These are phyloP conservation scores for Physella acuta DNA, from an alignment of 1,140 invertebrate species.

Conservation along the genomic window DNA sequence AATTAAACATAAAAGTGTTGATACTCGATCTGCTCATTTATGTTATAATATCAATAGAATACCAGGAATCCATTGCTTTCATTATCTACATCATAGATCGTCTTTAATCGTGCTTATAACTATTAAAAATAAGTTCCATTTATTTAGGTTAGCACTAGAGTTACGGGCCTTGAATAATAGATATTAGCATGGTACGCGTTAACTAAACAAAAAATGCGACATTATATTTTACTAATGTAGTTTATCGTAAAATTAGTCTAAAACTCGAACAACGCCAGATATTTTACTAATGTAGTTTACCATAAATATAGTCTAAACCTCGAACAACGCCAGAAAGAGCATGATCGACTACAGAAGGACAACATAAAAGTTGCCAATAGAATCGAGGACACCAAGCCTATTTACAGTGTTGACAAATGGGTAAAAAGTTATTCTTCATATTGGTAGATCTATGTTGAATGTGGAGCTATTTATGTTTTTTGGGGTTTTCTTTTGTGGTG, in stretches of 20 bases:
- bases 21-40: too few relatives aligned
- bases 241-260: not conserved
- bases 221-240: not conserved
- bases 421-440: too few relatives aligned
- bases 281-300: not conserved
- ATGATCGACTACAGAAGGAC: not conserved
- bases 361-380: slow-evolving; percentile 7
- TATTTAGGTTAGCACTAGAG: not conserved
- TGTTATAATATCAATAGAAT: too few relatives aligned
- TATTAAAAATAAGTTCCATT: not conserved
- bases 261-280: not conserved
- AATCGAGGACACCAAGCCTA: slow-evolving; percentile 2
- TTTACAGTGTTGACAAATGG: slow-evolving; percentile 9
- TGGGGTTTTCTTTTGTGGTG: too few relatives aligned
- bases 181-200: not conserved
- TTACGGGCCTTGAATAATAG: not conserved
- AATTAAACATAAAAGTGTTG: too few relatives aligned
- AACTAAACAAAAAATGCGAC: not conserved
- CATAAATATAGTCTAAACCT: not conserved
- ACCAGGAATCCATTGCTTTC: too few relatives aligned
- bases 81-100: too few relatives aligned
- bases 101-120: too few relatives aligned
- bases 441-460: too few relatives aligned
- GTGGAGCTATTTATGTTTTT: too few relatives aligned
- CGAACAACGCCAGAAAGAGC: slow-evolving; percentile 1